Base-by-base conservation (phyloP, 2,888 invertebrate species). In the Sinelater perroti region DNA sequence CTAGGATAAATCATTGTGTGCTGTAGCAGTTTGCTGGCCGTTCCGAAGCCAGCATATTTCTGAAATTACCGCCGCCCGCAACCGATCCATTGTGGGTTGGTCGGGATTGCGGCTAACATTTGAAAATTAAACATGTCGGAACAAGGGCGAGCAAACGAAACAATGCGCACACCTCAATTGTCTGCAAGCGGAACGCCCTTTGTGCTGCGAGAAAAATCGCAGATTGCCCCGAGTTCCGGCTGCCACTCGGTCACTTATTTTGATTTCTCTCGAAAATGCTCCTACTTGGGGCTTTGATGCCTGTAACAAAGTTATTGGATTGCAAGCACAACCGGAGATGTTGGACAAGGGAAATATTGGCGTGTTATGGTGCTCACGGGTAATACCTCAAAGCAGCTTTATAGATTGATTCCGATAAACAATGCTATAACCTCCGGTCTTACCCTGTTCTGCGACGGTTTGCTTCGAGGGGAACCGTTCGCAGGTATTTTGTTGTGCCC, bases 101-200 rank as follows among this genome's bases (percentile, higher is more conserved):
- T 21, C 20, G 38, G 10, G 38, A 18, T 20, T 20, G 18, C 38
- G 38, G 38, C 38, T 38, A 38, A 11, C 21, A 38, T 38, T 38
- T 38, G 38, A 38, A 38, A 38, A 20, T 38, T 38, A 38, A 38
- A 38, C 21, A 21, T 21, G 38, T 18, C 21, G 21, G 38, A 11
- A 38, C 21, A 38, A 20, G 38, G 6, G 20, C 6, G 11, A 20
- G 38, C 18, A 38, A 38, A 38, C 38, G 13, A 35, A 20, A 20
- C 20, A n/a, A n/a, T n/a, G n/a, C n/a, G n/a, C n/a, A n/a, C n/a
- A n/a, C n/a, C n/a, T n/a, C n/a, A n/a, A n/a, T n/a, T n/a, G n/a
- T n/a, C n/a, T n/a, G n/a, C n/a, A n/a, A n/a, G n/a, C n/a, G n/a
- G n/a, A n/a, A n/a, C n/a, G n/a, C n/a, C n/a, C n/a, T n/a, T n/a